Evolutionary conservation across 2,113 vertebrate species (phyloP).

Genomic region (Pomatorhinus ruficollis): DNA sequence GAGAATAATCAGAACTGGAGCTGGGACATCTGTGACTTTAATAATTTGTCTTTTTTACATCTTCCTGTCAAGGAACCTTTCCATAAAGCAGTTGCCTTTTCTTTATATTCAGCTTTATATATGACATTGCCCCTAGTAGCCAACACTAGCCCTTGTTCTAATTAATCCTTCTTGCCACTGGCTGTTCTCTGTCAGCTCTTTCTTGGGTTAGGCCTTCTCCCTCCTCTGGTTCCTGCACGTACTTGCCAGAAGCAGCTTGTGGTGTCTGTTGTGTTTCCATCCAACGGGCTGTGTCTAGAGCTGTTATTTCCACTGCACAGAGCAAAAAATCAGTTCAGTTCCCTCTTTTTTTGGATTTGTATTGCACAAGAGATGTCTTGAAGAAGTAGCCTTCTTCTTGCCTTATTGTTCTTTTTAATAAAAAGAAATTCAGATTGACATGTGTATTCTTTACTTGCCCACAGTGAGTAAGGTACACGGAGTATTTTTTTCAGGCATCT

Average conservation of each 20-base stretch:
- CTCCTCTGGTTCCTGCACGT: neutral
- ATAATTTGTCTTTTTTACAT: neutral
- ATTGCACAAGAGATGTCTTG: neutral
- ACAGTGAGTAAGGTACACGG: neutral
- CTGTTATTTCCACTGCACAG: neutral
- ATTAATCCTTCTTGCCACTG: neutral
- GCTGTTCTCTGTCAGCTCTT: neutral
- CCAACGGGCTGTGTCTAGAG: neutral
- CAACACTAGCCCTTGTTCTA: neutral
- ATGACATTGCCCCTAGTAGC: neutral
- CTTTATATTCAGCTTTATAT: neutral
- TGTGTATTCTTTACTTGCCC: neutral
- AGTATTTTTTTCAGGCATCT: neutral
- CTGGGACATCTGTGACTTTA: neutral
- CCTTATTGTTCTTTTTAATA: neutral
- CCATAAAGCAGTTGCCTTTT: neutral
- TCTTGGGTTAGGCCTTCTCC: neutral
- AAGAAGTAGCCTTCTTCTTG: neutral
- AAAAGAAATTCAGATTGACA: neutral
- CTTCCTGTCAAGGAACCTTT: neutral
- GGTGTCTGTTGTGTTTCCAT: neutral
- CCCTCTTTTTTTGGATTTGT: neutral
- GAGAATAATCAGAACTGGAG: neutral
- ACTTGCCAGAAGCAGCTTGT: neutral
- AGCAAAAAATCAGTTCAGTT: neutral